Evolutionary conservation across 1,140 invertebrate species (phyloP), one percentile per base, ranked within the genome.

Genomic region (Drosophila pseudoananassae): DNA sequence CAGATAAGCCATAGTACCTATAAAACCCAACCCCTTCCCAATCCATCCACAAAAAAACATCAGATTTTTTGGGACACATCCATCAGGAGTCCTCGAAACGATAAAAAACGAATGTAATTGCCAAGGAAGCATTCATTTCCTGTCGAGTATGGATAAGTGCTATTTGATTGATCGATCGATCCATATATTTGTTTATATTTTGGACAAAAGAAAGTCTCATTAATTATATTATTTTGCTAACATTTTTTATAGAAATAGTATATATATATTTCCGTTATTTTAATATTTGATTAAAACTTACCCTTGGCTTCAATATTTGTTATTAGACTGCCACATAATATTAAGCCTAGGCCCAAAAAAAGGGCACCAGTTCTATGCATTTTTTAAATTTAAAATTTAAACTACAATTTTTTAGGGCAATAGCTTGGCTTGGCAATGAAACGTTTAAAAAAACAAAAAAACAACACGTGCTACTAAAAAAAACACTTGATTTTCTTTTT

Each of bases 311-410:
- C 55, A 49, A 70, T 88, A 82, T 78, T 55, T 61, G 58, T 27
- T 75, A 61, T 40, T 31, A 54, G 51, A 75, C 74, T 57, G 61
- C 65, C 83, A 53, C 70, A 68, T 56, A 88, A 14, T 63, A 78
- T 15, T 23, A 82, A 38, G 31, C 55, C 14, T 8, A 78, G 50
- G 69, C 70, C 78, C 70, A 64, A 50, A 49, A 40, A 72, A 29
- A 47, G 77, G 74, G 38, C 60, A 47, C 58, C 54, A 69, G 66
- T 74, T 75, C 61, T 88, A 57, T 60, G 56, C 83, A 87, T 87
- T 64, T 57, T 36, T 27, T 27, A 6, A 12, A 36, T 12, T 12
- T 3, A 10, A 36, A 36, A 36, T 36, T 36, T 12, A 36, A 59
- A 12, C 0, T 43, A 1, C 33, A 27, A 52, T 46, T 10, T 57